These are phyloP conservation scores for Colius striatus DNA, from an alignment of 2,113 vertebrate genomes.

Conservation along the genomic window DNA sequence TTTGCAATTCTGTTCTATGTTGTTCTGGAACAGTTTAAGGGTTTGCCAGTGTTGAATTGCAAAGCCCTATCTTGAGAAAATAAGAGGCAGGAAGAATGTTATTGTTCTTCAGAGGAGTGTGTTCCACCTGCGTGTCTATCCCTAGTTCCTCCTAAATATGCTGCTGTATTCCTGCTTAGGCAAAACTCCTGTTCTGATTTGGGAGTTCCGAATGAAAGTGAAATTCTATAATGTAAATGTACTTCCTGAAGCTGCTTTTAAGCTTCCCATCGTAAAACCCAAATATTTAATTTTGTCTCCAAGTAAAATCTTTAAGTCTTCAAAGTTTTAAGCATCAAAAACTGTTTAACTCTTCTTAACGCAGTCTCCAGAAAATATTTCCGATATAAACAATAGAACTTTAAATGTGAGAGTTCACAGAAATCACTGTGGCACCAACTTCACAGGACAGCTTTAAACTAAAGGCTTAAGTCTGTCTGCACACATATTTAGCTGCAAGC, in stretches of 20 bases:
- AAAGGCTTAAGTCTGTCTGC: background rate
- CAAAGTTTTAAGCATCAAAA: background rate
- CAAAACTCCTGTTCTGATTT: background rate
- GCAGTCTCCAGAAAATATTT: slow-evolving; percentile 18
- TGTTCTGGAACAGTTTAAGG: background rate
- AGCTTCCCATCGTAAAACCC: background rate
- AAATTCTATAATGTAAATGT: background rate
- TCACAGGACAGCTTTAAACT: background rate
- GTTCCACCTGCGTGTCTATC: background rate
- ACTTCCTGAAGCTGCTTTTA: background rate
- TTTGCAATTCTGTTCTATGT: background rate
- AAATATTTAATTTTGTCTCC: background rate
- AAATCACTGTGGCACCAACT: background rate
- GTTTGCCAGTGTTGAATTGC: background rate
- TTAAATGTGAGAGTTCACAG: background rate
- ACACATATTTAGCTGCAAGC: background rate
- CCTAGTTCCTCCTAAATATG: background rate
- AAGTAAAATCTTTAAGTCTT: background rate
- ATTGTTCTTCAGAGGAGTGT: background rate
- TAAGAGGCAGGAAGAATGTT: background rate
- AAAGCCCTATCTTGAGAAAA: background rate
- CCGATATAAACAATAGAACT: background rate
- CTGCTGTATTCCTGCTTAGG: background rate
- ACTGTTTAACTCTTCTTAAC: background rate
- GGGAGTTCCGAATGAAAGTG: background rate